Base-by-base conservation (phyloP, 2,113 vertebrate species). In the Semnornis frantzii region DNA sequence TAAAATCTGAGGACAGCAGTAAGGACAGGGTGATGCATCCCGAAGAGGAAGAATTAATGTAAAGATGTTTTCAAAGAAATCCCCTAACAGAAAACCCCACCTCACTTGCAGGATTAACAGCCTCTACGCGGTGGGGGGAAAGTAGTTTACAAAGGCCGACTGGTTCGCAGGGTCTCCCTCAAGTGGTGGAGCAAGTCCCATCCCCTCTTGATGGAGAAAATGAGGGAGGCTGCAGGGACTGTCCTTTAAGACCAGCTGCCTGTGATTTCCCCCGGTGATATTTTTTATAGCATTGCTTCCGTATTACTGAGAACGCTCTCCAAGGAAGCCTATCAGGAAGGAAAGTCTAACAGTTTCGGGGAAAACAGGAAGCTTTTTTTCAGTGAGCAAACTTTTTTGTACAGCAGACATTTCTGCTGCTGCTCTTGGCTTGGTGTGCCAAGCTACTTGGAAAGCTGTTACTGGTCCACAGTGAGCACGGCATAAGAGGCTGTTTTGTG, bases 391-490 rank as follows among this genome's bases (percentile, higher is more conserved):
- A 6, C 6, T 28, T 59, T 34, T 85, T 64, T 34, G 23, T 14
- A 54, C 0, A 6, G 31, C 52, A 75, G n/a, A 34, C 74, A 34
- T 12, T 34, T 72, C 73, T 58, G 14, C 46, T 48, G 0, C 52
- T 72, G 55, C 42, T 30, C 2, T 17, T 63, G 55, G 30, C 12
- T 50, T 62, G 59, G 34, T 6, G 3, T 25, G 30, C n/a, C 55
- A 18, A 75, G 59, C 37, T 28, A 5, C 24, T 77, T 74, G 52
- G n/a, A 55, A 69, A 33, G 60, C 5, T 65, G 46, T 74, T 62
- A 31, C 46, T 1, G 1, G 13, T 2, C 1, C 5, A 4, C 0
- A 1, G 37, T 13, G 19, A 71, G 33, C 33, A 66, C 63, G 28
- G 8, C 37, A 33, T 55, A 21, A 44, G 52, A 46, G 52, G 15